Evolutionary conservation across 2,113 vertebrate species (phyloP).

Genomic region (Dromas ardeola): DNA sequence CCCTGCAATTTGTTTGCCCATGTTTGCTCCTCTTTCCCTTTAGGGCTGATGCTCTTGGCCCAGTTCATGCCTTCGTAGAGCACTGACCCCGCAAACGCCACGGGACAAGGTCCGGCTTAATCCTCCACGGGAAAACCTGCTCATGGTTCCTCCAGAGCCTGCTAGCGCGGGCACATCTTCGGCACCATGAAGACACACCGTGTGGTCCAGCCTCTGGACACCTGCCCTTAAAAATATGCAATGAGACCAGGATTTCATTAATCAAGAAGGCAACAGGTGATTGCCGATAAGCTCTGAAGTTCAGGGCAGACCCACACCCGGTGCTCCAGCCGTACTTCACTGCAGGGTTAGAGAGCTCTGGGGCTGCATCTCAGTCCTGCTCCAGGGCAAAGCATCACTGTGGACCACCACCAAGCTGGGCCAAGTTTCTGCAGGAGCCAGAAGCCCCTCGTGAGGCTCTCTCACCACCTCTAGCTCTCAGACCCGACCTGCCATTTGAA

Average conservation of each 20-base stretch:
- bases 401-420: background rate
- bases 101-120: background rate
- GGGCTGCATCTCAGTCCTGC: background rate
- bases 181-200: fast-evolving
- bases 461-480: background rate
- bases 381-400: background rate
- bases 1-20: background rate
- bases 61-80: fast-evolving
- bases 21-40: background rate
- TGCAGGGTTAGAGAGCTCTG: background rate
- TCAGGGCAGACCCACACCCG: background rate
- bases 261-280: background rate
- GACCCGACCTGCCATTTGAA: background rate
- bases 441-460: background rate
- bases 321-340: background rate
- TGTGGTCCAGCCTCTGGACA: background rate
- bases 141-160: background rate
- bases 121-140: background rate
- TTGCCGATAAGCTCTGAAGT: background rate
- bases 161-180: fast-evolving
- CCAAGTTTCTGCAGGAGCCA: background rate
- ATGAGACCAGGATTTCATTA: background rate
- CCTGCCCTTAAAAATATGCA: background rate
- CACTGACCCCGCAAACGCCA: background rate
- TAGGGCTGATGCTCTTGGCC: background rate